Evolutionary conservation across 2,113 vertebrate species (phyloP), one percentile per base, ranked within the genome.

Genomic region (Melanerpes formicivorus): DNA sequence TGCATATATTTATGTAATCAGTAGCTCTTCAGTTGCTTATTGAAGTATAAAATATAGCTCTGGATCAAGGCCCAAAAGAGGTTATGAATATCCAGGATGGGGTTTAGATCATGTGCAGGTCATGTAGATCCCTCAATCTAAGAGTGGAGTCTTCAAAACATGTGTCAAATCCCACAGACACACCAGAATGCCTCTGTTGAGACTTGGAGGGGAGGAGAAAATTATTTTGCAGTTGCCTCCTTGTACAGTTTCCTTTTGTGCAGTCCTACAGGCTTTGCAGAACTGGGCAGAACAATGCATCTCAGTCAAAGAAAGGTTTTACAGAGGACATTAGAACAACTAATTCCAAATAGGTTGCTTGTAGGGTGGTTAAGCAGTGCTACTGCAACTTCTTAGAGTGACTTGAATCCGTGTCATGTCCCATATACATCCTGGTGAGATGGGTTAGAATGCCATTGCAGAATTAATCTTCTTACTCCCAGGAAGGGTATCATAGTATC

Each of bases 1-100:
- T 95, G 75, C 85, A 87, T 91, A 70, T 93, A 83, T 95, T 87
- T 83, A 90, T 89, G 70, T 90, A 93, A 91, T 95, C 72, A 93
- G 1, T 71, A 85, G 69, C 52, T 88, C 62, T 93, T 71, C 42
- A 46, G 64, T 85, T 85, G 82, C 69, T 91, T 90, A 66, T 7
- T 91, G 79, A 84, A 74, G 52, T 93, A 70, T 70, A 42, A 90
- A 91, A 76, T 77, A 42, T 80, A 32, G 44, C 26, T 85, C 50
- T 85, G 62, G 46, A 72, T 64, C 0, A 0, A 91, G 82, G 52
- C 74, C 56, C 65, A 71, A 18, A 83, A 77, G 55, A 74, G 14
- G 72, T 85, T 77, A 71, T 80, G 72, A 93, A 85, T 96, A 83
- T 82, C 78, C 48, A 32, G 64, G 54, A 74, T 58, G 62, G 42